Conservation (phyloP, 2,113 vertebrate species). For the Nycticryphes semicollaris region DNA sequence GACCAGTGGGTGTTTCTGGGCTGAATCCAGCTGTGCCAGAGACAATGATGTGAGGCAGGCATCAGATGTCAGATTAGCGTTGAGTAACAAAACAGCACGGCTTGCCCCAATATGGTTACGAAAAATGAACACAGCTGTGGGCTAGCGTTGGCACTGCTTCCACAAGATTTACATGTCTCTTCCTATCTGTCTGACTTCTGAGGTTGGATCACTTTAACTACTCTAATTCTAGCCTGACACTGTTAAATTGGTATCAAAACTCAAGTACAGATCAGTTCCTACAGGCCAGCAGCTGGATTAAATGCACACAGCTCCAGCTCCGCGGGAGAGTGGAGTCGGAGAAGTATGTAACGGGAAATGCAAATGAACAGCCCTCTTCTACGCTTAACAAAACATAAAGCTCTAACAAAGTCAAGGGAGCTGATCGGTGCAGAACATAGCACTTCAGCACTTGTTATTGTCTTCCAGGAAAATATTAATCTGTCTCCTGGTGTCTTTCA, state of each 20-base stretch:
- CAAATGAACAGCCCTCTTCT: not conserved
- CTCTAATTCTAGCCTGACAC: not conserved
- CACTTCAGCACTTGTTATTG: not conserved
- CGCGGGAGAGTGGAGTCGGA: not conserved
- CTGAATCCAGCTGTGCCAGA: conserved; percentile 23
- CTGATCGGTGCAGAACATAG: not conserved
- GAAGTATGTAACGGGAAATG: not conserved
- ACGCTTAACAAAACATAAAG: rapidly evolving
- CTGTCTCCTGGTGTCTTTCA: rapidly evolving
- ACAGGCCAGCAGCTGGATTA: not conserved
- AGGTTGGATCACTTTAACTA: not conserved
- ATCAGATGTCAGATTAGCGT: not conserved
- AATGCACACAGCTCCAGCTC: not conserved
- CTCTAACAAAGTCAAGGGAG: not conserved
- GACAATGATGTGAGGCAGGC: not conserved
- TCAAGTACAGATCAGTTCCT: not conserved
- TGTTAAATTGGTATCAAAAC: not conserved
- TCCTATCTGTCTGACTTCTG: not conserved
- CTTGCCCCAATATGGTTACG: conserved; percentile 15
- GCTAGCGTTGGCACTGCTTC: not conserved
- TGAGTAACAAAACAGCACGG: not conserved
- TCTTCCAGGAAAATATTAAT: not conserved
- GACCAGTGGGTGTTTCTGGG: not conserved
- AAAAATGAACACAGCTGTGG: not conserved
- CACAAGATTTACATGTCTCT: not conserved